Evolutionary conservation across 2,113 vertebrate species (phyloP).

Genomic region (Aramus guarauna): DNA sequence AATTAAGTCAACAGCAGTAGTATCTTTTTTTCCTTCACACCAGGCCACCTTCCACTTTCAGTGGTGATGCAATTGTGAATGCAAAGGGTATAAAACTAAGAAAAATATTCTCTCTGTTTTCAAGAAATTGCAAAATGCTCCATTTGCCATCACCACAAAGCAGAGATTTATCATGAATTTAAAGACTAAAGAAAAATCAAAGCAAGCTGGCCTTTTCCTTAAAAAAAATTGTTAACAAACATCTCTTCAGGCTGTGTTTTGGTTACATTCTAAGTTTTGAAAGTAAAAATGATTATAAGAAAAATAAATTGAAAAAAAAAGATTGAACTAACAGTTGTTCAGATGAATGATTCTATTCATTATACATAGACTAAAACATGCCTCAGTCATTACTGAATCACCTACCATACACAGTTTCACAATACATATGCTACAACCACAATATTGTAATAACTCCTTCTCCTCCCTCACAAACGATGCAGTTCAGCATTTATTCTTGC

Average conservation of each 20-base stretch:
- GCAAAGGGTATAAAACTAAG: not conserved
- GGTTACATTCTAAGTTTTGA: not conserved
- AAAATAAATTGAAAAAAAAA: not conserved
- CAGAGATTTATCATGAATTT: not conserved
- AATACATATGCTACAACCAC: not conserved
- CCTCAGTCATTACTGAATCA: not conserved
- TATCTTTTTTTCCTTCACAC: not conserved
- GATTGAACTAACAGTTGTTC: not conserved
- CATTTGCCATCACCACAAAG: not conserved
- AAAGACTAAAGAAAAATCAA: not conserved
- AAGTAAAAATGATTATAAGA: not conserved
- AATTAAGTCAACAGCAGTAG: not conserved
- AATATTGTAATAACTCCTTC: not conserved
- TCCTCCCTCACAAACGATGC: not conserved
- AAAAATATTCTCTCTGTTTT: not conserved
- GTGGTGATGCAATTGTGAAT: not conserved
- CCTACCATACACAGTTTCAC: not conserved
- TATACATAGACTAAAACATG: not conserved
- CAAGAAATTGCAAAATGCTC: not conserved
- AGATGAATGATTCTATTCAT: not conserved
- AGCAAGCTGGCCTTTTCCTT: not conserved
- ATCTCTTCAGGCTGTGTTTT: not conserved
- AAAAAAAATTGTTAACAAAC: not conserved
- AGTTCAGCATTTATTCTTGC: not conserved
- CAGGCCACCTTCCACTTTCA: not conserved